Percentiles rank a stretch among this genome's conserved stretches.
These are phyloP conservation scores for Arrhamphus sclerolepis DNA, from an alignment of 2,797 vertebrate genomes.

Conservation along the genomic window DNA sequence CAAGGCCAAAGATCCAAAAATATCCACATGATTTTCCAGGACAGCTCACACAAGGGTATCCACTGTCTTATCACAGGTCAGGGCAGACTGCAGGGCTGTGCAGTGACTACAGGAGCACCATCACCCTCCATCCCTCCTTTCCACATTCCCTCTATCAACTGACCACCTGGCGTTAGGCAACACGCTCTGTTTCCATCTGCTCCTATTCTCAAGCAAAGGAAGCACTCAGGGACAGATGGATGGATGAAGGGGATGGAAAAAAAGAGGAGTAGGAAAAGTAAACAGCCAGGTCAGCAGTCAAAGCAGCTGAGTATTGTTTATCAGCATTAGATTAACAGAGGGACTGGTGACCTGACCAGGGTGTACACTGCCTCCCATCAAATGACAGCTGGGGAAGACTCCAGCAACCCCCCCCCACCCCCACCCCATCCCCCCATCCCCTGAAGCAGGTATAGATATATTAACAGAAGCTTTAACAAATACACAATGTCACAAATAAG, in stretches of 20 bases:
- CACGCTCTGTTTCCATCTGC: slow-evolving; percentile 70
- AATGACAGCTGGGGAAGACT: too few relatives aligned
- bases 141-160: slow-evolving; percentile 27
- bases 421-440: too few relatives aligned
- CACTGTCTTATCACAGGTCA: slow-evolving; percentile 70
- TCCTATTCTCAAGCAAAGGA: slow-evolving; percentile 64
- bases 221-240: slow-evolving; percentile 55
- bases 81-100: slow-evolving; percentile 36
- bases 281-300: slow-evolving; percentile 55
- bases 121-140: slow-evolving; percentile 22
- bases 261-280: slow-evolving; percentile 54
- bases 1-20: slow-evolving; percentile 53
- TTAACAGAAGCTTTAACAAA: slow-evolving; percentile 29
- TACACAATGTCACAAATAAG: slow-evolving; percentile 5
- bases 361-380: too few relatives aligned
- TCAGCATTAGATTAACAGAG: slow-evolving; percentile 55
- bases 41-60: slow-evolving; percentile 53
- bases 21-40: slow-evolving; percentile 28
- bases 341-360: not conserved
- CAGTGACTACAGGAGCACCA: slow-evolving; percentile 36
- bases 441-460: slow-evolving; percentile 1
- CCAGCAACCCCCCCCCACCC: too few relatives aligned
- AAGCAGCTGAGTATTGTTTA: slow-evolving; percentile 54
- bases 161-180: slow-evolving; percentile 59
- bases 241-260: slow-evolving; percentile 47